Evolutionary conservation across 2,797 vertebrate genomes (phyloP), one percentile per base, ranked within the genome.

Genomic region (Cossypha dichroa): DNA sequence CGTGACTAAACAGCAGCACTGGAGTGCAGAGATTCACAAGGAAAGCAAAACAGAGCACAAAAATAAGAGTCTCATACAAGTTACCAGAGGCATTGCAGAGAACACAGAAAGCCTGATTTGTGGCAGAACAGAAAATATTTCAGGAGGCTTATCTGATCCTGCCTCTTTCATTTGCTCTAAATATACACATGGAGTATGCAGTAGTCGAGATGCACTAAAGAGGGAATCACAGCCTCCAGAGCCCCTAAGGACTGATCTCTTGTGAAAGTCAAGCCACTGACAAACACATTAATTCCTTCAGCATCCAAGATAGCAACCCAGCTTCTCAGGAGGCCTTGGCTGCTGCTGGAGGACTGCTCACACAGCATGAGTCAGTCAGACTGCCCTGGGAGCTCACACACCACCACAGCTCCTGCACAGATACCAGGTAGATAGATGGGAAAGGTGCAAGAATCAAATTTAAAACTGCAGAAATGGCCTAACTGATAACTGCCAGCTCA

Each of bases 231-330:
- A 96, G 92, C 76, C 73, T 88, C 62, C 52, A 48, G 68, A 90
- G 62, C 68, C 82, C 73, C 66, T 52, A 79, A 94, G 78, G 83
- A 86, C 64, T 56, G 63, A 88, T 79, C 28, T 51, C 84, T 64
- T 49, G 33, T 60, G 67, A 92, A 87, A 97, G 51, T 90, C 80
- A 92, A 93, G 87, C 55, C 85, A 67, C 58, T 76, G 78, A 95
- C 92, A 94, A 92, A 94, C 67, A 64, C 5, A 20, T 58, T 78
- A 67, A 96, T 74, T 94, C 84, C 85, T 91, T 76, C 88, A 41
- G 76, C 22, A 56, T 34, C 46, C 63, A 48, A 72, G 75, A 67
- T 6, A 88, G 81, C 11, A 17, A 91, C 60, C 9, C 31, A 45
- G 70, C 45, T 97, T 80, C 82, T 91, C 76, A n/a, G 69, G 79